Evolutionary conservation across 2,888 invertebrate species (phyloP).

Genomic region (Anoplius nigerrimus): DNA sequence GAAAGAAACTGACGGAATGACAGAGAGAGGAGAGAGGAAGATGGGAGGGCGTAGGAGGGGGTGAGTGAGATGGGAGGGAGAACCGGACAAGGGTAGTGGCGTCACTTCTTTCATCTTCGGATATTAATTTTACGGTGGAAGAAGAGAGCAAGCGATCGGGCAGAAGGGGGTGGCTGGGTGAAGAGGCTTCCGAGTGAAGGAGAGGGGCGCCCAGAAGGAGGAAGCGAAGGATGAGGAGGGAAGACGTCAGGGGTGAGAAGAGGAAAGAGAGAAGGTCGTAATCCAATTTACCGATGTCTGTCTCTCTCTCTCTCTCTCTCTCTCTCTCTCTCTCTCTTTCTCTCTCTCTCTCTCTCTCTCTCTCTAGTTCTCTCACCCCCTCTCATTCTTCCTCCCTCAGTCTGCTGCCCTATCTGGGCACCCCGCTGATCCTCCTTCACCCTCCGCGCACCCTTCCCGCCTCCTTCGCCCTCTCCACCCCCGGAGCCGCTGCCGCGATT

Average conservation of each 20-base stretch:
- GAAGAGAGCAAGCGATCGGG: conserved; percentile 32
- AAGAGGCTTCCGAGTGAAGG: background rate
- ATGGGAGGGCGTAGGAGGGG: conserved; percentile 25
- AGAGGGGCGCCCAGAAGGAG: conserved; percentile 21
- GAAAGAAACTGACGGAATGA: background rate
- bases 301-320: conserved; percentile 28
- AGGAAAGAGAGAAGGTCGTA: conserved; percentile 52
- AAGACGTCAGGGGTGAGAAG: conserved; percentile 13
- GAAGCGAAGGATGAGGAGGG: conserved; percentile 23
- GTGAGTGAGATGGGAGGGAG: conserved; percentile 4
- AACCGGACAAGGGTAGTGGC: conserved; percentile 34
- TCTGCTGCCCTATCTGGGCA: background rate
- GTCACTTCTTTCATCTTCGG: conserved; percentile 65
- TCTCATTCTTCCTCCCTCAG: background rate
- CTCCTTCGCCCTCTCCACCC: too few species aligned
- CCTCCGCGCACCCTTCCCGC: too few species aligned
- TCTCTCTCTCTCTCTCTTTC: conserved; percentile 39
- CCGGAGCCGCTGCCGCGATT: too few species aligned
- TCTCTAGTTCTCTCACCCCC: background rate
- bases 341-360: conserved; percentile 34
- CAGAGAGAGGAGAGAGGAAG: background rate
- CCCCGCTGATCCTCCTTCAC: background rate
- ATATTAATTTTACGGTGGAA: conserved; percentile 64
- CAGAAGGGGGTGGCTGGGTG: conserved; percentile 18
- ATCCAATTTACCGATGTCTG: conserved; percentile 63